Base-by-base conservation (phyloP, 2,797 vertebrate species). In the Chaetodon trifasciatus region DNA sequence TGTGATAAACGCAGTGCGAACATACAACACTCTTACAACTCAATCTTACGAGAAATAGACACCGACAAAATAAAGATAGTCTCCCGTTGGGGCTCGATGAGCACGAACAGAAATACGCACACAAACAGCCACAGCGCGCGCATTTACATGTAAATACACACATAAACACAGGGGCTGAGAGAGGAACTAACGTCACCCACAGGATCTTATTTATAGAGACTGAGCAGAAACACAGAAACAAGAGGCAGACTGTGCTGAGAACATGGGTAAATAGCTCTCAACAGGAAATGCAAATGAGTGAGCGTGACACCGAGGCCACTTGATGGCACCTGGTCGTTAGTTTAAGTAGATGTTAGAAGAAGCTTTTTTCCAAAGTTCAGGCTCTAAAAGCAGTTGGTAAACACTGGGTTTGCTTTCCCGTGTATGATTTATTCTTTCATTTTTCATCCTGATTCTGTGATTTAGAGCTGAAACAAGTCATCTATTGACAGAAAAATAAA, bases 171-270 rank as follows among this genome's bases (percentile, higher is more conserved):
- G 80, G 39, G 78, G 77, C 81, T 73, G 75, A 78, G 82, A 86
- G 76, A 86, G 89, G 88, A 93, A 90, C 84, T 84, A 83, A 85
- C 77, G 57, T 94, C 93, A 93, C 87, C 86, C 91, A 88, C 85
- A 88, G 74, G 76, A 90, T 89, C 88, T 86, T 94, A 94, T 93
- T 95, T 94, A 92, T 94, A 93, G 91, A 80, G 76, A 55, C 81
- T 32, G 74, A 86, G 85, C 76, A 85, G 87, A 86, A 86, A 81
- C 74, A 82, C 67, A 86, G 85, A 86, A 91, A 91, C 89, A 92
- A 89, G 63, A 21, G 53, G 52, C 76, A 61, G 79, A 68, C 82
- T 90, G 85, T 81, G 66, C 89, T 35, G 65, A 85, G 84, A 86
- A 83, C 71, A 72, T 50, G 68, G 79, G 53, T 79, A 89, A 86